phyloP scores from a whole-genome alignment of 2,113 vertebrate species.

The Otis tarda region DNA sequence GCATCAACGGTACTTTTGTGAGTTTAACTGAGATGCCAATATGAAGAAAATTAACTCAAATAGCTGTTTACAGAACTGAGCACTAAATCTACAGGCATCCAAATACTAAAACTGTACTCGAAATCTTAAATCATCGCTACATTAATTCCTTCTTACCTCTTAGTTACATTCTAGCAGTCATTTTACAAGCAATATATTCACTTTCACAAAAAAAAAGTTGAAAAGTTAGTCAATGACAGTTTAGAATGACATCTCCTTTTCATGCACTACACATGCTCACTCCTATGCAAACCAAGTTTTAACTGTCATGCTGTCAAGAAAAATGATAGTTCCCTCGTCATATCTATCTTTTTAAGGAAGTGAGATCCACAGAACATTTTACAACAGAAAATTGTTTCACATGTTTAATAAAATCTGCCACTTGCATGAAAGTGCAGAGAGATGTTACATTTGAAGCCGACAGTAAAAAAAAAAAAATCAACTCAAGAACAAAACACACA shows the following conservation, averaged over 20 bases:
- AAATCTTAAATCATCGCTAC: neutral
- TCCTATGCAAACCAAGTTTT: neutral
- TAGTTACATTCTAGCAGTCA: neutral
- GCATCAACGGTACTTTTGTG: neutral
- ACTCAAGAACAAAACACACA: neutral
- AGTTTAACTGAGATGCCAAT: neutral
- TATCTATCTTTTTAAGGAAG: neutral
- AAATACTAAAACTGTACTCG: neutral
- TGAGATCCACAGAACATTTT: neutral
- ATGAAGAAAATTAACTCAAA: neutral
- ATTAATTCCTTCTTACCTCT: neutral
- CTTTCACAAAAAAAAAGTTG: neutral
- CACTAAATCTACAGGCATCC: neutral
- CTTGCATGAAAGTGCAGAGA: neutral
- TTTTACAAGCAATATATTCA: neutral
- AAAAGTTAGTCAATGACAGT: slow-evolving; percentile 21
- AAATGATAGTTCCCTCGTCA: neutral
- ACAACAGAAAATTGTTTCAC: neutral
- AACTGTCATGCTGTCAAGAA: slow-evolving; percentile 26
- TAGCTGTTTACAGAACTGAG: neutral
- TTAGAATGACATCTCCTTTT: neutral
- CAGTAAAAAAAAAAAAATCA: neutral
- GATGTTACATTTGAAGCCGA: neutral
- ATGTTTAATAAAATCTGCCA: neutral
- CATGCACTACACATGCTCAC: neutral